Percentiles rank a stretch among this genome's conserved stretches.
phyloP scores from a whole-genome alignment of 2,888 invertebrate genomes.

The Lasioglossum zephyrum region DNA sequence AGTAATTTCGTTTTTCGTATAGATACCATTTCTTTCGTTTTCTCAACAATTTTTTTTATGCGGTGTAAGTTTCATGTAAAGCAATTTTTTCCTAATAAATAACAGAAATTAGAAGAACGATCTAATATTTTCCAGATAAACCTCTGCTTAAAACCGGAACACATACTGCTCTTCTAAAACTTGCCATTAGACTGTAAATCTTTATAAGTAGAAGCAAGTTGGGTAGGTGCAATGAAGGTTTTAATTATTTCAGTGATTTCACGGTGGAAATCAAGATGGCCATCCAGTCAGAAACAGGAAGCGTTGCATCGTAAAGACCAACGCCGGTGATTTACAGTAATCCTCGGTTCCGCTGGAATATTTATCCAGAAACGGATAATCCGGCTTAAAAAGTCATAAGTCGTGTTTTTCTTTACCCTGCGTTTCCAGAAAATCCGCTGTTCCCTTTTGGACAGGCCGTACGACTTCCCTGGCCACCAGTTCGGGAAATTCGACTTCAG shows the following conservation, averaged over 20 bases:
- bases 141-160: background rate
- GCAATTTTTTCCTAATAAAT: too few relatives aligned
- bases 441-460: background rate
- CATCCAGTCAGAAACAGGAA: background rate
- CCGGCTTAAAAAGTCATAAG: conserved; percentile 76
- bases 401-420: conserved; percentile 61
- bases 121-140: background rate
- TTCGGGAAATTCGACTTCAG: background rate
- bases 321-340: conserved; percentile 53
- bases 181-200: background rate
- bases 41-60: too few relatives aligned
- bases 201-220: background rate
- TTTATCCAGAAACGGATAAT: conserved; percentile 74
- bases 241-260: conserved; percentile 1
- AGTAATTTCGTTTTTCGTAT: too few relatives aligned
- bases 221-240: background rate
- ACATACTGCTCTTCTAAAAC: background rate
- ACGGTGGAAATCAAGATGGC: background rate
- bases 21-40: too few relatives aligned
- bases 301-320: background rate
- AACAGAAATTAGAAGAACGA: too few relatives aligned
- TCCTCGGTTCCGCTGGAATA: conserved; percentile 41
- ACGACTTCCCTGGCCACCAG: background rate
- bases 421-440: conserved; percentile 18
- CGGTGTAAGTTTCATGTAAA: too few relatives aligned